phyloP scores from a whole-genome alignment of 2,888 invertebrate species.

The Apotomis capreana region DNA sequence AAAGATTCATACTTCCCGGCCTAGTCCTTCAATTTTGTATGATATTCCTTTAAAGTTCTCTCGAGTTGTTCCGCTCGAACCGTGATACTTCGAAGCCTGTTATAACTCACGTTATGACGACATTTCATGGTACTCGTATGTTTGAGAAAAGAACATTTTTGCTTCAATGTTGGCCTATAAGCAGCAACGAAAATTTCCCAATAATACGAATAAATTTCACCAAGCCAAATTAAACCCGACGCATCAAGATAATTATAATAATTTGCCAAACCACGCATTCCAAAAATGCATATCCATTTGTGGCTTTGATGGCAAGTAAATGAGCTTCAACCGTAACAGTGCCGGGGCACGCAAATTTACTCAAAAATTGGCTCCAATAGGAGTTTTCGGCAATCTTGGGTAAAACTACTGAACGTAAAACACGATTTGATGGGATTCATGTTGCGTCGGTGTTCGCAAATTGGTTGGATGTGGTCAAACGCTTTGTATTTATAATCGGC shows the following conservation, averaged over 20 bases:
- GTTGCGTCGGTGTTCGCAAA: slow-evolving; percentile 48
- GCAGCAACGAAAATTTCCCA: neutral
- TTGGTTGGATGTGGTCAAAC: slow-evolving; percentile 53
- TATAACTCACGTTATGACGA: too few species aligned
- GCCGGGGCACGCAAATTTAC: neutral
- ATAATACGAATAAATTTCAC: neutral
- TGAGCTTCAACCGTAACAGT: slow-evolving; percentile 1
- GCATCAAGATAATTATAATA: slow-evolving; percentile 21
- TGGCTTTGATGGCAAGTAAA: slow-evolving; percentile 19
- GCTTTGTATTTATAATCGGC: slow-evolving; percentile 51
- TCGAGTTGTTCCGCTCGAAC: too few species aligned
- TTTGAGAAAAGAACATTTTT: too few species aligned
- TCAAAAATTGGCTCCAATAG: slow-evolving; percentile 1
- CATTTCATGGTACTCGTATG: too few species aligned
- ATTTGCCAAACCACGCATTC: slow-evolving; percentile 22
- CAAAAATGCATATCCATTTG: slow-evolving; percentile 33
- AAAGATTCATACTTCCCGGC: too few species aligned
- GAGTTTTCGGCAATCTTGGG: slow-evolving; percentile 2
- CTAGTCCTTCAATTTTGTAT: too few species aligned
- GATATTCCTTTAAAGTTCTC: too few species aligned
- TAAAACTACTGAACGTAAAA: slow-evolving; percentile 15
- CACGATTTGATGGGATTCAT: slow-evolving; percentile 36
- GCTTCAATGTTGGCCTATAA: neutral
- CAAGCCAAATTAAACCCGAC: slow-evolving; percentile 1
- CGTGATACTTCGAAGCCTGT: too few species aligned